These are phyloP conservation scores for Cryptomyrus ogoouensis DNA, from an alignment of 2,113 vertebrate species.

Conservation along the genomic window DNA sequence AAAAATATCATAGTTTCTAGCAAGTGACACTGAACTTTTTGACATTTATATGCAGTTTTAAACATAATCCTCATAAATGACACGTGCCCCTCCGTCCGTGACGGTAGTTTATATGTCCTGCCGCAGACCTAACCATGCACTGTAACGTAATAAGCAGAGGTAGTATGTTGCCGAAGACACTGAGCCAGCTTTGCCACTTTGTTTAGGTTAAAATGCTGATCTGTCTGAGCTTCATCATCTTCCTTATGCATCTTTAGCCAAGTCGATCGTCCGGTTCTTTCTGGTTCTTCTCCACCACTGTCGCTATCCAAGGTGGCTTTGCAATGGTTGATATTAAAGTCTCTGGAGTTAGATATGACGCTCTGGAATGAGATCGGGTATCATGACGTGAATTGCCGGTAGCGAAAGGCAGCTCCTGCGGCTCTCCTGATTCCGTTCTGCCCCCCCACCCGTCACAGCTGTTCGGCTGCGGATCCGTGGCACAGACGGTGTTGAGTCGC, in stretches of 20 bases:
- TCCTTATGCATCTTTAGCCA: conserved; percentile 10
- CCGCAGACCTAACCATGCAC: background rate
- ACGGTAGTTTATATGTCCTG: background rate
- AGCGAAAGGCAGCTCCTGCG: conserved; percentile 28
- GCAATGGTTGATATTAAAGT: background rate
- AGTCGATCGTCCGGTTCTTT: background rate
- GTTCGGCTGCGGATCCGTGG: conserved; percentile 85
- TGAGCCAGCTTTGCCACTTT: background rate
- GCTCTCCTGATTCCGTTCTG: background rate
- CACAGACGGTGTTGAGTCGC: conserved; percentile 78
- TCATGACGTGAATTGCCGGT: conserved; percentile 7
- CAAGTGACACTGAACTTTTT: background rate
- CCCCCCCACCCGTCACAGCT: conserved; percentile 58
- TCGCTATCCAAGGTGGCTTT: background rate
- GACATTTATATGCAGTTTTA: background rate
- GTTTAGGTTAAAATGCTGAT: background rate
- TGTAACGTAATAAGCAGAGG: background rate
- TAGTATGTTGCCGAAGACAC: background rate
- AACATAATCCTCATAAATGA: background rate
- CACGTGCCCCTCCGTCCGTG: background rate
- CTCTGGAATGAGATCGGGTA: conserved; percentile 40
- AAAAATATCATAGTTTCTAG: background rate
- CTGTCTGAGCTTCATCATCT: conserved; percentile 17
- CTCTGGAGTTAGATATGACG: conserved; percentile 14
- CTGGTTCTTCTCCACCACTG: background rate